phyloP scores from a whole-genome alignment of 1,140 invertebrate genomes.

The Tenebrio molitor region DNA sequence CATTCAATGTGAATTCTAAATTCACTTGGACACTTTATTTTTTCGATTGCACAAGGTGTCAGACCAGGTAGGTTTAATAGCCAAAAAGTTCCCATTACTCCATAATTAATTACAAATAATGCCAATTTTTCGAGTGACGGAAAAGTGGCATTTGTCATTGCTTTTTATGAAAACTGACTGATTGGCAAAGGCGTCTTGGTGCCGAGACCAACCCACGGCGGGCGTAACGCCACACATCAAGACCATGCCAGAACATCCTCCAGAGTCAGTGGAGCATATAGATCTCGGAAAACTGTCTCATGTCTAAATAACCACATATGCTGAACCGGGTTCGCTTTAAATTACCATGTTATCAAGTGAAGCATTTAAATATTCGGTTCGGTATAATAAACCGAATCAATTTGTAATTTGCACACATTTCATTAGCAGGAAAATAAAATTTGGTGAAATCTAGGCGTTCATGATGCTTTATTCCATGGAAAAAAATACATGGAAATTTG shows the following conservation, averaged over 20 bases:
- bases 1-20: too few relatives aligned
- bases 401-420: too few relatives aligned
- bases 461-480: too few relatives aligned
- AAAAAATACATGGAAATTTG: too few relatives aligned
- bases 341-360: conserved; percentile 39
- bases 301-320: conserved; percentile 44
- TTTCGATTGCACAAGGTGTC: too few relatives aligned
- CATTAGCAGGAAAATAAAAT: too few relatives aligned
- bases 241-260: conserved; percentile 50
- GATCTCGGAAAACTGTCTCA: conserved; percentile 50
- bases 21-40: too few relatives aligned
- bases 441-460: too few relatives aligned
- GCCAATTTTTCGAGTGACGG: conserved; percentile 8
- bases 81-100: not conserved
- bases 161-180: conserved; percentile 26
- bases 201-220: conserved; percentile 50
- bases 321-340: conserved; percentile 34
- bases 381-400: too few relatives aligned
- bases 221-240: conserved; percentile 52
- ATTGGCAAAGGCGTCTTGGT: conserved; percentile 52
- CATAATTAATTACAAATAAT: conserved; percentile 10
- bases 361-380: conserved; percentile 25
- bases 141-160: conserved; percentile 5
- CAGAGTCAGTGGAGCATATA: conserved; percentile 49
- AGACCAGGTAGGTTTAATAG: not conserved